phyloP scores from a whole-genome alignment of 2,888 invertebrate genomes.

The Parnassius smintheus region DNA sequence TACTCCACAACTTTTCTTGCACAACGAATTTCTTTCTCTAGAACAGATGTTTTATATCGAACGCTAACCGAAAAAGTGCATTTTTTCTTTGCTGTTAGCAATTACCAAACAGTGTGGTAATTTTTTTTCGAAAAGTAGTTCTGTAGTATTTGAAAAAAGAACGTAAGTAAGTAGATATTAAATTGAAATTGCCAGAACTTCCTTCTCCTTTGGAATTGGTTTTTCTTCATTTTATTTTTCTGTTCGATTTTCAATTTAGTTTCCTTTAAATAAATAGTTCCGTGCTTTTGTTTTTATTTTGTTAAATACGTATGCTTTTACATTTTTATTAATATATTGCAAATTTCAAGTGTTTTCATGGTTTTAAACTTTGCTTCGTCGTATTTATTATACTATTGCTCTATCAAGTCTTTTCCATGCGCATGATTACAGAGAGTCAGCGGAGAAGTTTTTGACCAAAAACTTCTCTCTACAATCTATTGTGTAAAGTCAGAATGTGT shows the following conservation, averaged over 20 bases:
- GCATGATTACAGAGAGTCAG: too few species aligned
- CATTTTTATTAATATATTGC: too few species aligned
- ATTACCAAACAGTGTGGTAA: constrained; percentile 51
- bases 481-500: too few species aligned
- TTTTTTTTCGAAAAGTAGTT: constrained; percentile 56
- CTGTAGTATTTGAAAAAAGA: constrained; percentile 49
- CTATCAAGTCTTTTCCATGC: too few species aligned
- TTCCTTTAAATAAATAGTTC: neutral
- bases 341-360: too few species aligned
- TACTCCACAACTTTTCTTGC: constrained; percentile 11
- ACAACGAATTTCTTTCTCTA: constrained; percentile 23
- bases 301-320: too few species aligned
- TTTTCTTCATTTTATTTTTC: constrained; percentile 7
- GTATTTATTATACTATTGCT: too few species aligned
- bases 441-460: too few species aligned
- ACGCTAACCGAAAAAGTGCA: constrained; percentile 51
- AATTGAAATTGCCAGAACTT: constrained; percentile 19
- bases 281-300: too few species aligned
- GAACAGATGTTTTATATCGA: constrained; percentile 34
- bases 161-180: constrained; percentile 16
- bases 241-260: neutral
- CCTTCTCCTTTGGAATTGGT: neutral
- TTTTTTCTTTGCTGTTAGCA: constrained; percentile 53
- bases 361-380: too few species aligned
- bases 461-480: too few species aligned